Percentiles rank a stretch among this genome's conserved stretches.
phyloP scores from a whole-genome alignment of 2,113 vertebrate species.

The human region GRCh38 chr18:77100001-77100500 shows the following conservation, averaged over 20 bases:
- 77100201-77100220: not conserved
- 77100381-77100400: too few species aligned
- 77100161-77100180: too few species aligned
- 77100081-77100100: too few species aligned
- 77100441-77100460: not conserved
- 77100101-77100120: not conserved
- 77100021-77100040: not conserved
- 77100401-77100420: not conserved
- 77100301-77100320: not conserved
- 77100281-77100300: not conserved
- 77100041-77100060: not conserved
- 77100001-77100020: too few species aligned
- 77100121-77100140: not conserved
- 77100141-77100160: not conserved
- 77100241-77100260: not conserved
- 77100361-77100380: fast-evolving
- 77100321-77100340: not conserved
- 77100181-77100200: not conserved
- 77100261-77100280: not conserved
- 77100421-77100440: fast-evolving
- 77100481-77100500: fast-evolving
- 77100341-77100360: not conserved
- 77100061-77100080: fast-evolving
- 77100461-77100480: too few species aligned
- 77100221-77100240: not conserved